These are phyloP conservation scores for Passerina amoena DNA, from an alignment of 2,113 vertebrate species.

Conservation along the genomic window DNA sequence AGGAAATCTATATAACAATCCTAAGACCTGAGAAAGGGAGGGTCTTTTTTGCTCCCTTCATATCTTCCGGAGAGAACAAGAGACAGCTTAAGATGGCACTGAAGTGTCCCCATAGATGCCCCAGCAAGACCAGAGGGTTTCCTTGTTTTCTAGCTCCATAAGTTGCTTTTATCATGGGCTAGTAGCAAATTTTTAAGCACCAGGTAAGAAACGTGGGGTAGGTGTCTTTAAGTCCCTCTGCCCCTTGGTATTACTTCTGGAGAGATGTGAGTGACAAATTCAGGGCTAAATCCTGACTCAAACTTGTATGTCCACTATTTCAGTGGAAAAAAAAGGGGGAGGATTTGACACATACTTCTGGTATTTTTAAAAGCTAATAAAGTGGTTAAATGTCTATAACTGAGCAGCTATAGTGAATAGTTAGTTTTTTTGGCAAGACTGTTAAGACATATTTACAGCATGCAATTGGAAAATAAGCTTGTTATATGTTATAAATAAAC, in stretches of 20 bases:
- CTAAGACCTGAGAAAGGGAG: background rate
- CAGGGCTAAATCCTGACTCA: background rate
- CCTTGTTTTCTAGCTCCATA: background rate
- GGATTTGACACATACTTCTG: slow-evolving; percentile 28
- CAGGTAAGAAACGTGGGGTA: background rate
- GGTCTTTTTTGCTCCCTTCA: background rate
- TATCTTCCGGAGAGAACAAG: background rate
- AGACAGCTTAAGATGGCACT: background rate
- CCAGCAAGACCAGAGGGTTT: background rate
- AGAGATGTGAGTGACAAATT: background rate
- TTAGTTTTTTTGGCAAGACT: slow-evolving; percentile 18
- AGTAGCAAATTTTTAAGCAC: background rate
- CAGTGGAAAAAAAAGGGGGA: background rate
- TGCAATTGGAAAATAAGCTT: slow-evolving; percentile 57
- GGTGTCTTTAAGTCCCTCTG: background rate
- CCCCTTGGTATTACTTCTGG: background rate
- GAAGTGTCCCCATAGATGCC: background rate
- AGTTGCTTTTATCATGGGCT: background rate
- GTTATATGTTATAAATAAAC: slow-evolving; percentile 70
- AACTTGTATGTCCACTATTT: background rate
- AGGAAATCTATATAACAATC: background rate
- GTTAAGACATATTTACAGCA: slow-evolving; percentile 50
- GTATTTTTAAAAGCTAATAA: slow-evolving; percentile 51
- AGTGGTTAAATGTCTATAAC: slow-evolving; percentile 8
- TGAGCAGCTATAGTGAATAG: slow-evolving; percentile 4